These are phyloP conservation scores for Lateolabrax maculatus DNA, from an alignment of 2,797 vertebrate species.

Conservation along the genomic window DNA sequence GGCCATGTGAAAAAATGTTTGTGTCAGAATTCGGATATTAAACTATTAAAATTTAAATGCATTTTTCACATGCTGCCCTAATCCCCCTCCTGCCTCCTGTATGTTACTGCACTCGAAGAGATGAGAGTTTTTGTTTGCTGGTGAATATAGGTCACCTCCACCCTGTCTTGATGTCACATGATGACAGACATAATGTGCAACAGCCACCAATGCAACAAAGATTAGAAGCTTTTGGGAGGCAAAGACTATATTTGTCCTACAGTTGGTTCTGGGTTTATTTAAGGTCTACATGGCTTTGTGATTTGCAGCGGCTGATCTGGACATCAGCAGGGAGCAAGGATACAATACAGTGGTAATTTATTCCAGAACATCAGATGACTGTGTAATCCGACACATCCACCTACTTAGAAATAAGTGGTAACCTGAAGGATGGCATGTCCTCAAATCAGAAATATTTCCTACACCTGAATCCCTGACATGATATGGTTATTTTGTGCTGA, in stretches of 20 bases:
- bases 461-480: constrained; percentile 25
- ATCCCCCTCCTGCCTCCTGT: no score
- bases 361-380: constrained; percentile 62
- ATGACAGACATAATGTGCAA: constrained; percentile 59
- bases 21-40: no score
- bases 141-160: constrained; percentile 75
- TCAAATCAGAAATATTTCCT: constrained; percentile 27
- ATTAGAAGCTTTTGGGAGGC: constrained; percentile 60
- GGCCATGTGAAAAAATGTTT: no score
- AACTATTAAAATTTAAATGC: no score
- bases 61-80: no score
- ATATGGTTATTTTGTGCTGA: constrained; percentile 30
- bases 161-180: constrained; percentile 56
- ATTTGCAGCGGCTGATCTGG: constrained; percentile 53
- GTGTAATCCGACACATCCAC: constrained; percentile 61
- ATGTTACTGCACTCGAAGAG: constrained; percentile 42
- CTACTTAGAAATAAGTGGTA: constrained; percentile 49
- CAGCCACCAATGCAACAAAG: constrained; percentile 54
- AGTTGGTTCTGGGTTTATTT: constrained; percentile 66
- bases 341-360: constrained; percentile 58
- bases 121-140: constrained; percentile 59
- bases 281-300: constrained; percentile 57
- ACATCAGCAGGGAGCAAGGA: constrained; percentile 44
- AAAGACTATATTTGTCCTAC: constrained; percentile 52
- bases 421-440: constrained; percentile 39